These are phyloP conservation scores for Pygocentrus nattereri DNA, from an alignment of 2,797 vertebrate species.

Conservation along the genomic window DNA sequence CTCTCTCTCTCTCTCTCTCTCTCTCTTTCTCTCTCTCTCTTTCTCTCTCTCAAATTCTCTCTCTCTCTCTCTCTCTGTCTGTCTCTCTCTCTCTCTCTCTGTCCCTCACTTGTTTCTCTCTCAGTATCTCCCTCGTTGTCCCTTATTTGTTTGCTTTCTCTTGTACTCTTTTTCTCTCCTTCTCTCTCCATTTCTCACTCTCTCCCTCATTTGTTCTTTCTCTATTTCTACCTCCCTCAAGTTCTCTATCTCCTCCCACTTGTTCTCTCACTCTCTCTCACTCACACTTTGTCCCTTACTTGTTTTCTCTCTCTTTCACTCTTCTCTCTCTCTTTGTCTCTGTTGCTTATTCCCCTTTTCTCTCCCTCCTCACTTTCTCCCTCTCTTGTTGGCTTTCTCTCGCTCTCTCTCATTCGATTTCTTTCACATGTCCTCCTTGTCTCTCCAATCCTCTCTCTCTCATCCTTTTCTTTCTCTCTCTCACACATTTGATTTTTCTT, in stretches of 20 bases:
- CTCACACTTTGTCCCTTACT: not conserved
- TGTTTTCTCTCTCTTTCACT: not conserved
- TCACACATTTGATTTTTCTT: not conserved
- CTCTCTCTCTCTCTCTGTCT: not conserved
- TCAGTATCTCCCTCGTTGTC: slow-evolving; percentile 19
- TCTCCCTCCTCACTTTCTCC: not conserved
- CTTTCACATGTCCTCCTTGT: too few relatives aligned
- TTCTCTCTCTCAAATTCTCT: not conserved
- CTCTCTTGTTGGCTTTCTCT: too few relatives aligned
- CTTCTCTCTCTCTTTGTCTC: slow-evolving; percentile 16
- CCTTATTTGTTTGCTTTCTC: not conserved
- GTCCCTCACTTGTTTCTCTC: not conserved
- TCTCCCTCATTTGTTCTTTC: not conserved
- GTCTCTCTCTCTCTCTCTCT: not conserved
- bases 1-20: not conserved
- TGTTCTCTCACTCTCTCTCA: not conserved
- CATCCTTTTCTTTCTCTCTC: not conserved
- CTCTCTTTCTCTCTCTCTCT: not conserved
- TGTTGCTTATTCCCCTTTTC: not conserved
- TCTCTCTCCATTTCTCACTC: not conserved
- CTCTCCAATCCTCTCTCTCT: not conserved
- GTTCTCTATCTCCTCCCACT: not conserved
- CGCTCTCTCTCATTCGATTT: not conserved
- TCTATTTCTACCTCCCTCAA: not conserved
- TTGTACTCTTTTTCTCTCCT: not conserved